Conservation (phyloP, 2,888 invertebrate genomes). For the Diploptera punctata region DNA sequence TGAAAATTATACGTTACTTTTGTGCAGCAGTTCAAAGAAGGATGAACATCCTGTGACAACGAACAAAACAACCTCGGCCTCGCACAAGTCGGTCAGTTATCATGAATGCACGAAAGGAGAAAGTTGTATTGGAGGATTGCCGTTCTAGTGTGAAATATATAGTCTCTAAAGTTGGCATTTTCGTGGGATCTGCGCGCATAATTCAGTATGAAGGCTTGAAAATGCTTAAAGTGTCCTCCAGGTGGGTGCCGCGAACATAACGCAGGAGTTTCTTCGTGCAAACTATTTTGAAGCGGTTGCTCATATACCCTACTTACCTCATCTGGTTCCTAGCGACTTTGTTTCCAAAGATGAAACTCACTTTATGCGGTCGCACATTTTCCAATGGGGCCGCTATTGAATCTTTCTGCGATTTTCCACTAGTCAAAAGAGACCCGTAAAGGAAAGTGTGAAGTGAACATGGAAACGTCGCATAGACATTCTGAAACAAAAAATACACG, state of each 20-base stretch:
- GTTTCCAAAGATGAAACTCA: too few relatives aligned
- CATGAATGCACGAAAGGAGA: neutral
- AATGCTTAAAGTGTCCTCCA: too few relatives aligned
- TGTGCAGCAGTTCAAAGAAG: neutral
- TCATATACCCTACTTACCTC: neutral
- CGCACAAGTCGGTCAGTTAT: neutral
- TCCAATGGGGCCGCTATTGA: neutral
- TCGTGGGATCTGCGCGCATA: neutral
- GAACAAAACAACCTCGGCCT: neutral
- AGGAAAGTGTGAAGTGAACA: conserved; percentile 13
- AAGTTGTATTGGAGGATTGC: neutral
- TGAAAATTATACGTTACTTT: neutral
- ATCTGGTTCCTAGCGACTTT: neutral
- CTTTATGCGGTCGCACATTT: too few relatives aligned
- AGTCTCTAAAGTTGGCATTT: too few relatives aligned
- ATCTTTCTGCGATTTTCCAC: conserved; percentile 22
- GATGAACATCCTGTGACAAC: too few relatives aligned
- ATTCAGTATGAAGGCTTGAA: neutral
- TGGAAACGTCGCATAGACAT: conserved; percentile 11
- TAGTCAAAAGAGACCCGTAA: conserved; percentile 22
- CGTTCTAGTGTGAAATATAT: too few relatives aligned
- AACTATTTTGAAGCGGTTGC: neutral
- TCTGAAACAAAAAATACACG: neutral
- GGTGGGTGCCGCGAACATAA: neutral
- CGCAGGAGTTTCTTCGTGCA: neutral